These are phyloP conservation scores for Penaeus japonicus DNA, from an alignment of 1,140 invertebrate genomes.

Conservation along the genomic window DNA sequence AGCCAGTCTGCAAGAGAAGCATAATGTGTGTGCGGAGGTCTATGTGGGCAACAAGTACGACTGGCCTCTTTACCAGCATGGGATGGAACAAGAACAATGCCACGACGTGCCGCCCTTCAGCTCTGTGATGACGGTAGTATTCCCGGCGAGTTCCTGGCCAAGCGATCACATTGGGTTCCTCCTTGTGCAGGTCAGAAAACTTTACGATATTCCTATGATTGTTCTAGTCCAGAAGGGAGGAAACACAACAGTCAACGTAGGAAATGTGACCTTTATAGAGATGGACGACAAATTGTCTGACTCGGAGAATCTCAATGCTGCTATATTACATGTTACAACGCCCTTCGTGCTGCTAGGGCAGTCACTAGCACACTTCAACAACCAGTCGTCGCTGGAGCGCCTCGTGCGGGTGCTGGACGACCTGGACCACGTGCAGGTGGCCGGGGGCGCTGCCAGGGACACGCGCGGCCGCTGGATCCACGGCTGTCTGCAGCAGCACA, in stretches of 20 bases:
- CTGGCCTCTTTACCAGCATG: background rate
- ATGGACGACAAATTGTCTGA: background rate
- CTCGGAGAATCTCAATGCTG: background rate
- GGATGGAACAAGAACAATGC: background rate
- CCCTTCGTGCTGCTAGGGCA: background rate
- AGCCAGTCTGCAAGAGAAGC: no score
- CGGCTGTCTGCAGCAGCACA: slow-evolving; percentile 21
- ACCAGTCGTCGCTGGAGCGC: slow-evolving; percentile 6
- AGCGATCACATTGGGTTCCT: background rate
- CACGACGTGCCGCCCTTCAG: background rate
- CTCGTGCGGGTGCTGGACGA: slow-evolving; percentile 14
- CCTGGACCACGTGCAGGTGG: background rate
- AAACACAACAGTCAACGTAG: background rate
- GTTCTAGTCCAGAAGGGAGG: background rate
- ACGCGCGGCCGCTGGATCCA: slow-evolving; percentile 3
- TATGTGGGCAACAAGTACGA: background rate
- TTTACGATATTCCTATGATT: background rate
- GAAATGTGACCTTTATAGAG: background rate
- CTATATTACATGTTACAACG: background rate
- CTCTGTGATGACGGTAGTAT: background rate
- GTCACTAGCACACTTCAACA: slow-evolving; percentile 10
- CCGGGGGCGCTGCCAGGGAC: slow-evolving; percentile 20
- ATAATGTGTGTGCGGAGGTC: background rate
- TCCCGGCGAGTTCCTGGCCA: background rate
- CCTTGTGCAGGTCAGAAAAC: background rate